phyloP scores from a whole-genome alignment of 2,888 invertebrate species.

The Nysson spinosus region DNA sequence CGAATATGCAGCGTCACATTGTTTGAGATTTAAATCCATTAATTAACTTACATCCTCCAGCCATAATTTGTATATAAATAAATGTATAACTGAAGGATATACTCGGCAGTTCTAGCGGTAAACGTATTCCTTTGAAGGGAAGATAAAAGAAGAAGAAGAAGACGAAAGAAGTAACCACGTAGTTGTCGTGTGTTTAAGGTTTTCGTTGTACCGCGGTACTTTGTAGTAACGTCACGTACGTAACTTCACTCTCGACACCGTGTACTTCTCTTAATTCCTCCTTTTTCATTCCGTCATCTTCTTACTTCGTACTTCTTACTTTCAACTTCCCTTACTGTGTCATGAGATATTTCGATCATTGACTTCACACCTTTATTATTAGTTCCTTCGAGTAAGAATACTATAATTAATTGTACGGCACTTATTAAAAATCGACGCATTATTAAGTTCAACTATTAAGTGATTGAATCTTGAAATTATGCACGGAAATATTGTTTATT shows the following conservation, averaged over 20 bases:
- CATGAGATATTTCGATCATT: no score
- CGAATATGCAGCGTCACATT: no score
- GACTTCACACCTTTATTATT: no score
- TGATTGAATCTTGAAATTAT: no score
- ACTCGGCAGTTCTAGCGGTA: conserved; percentile 22
- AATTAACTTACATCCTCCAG: no score
- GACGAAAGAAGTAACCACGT: conserved; percentile 6
- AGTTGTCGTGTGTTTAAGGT: conserved; percentile 5
- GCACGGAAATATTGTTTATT: no score
- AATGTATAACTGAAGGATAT: conserved; percentile 8
- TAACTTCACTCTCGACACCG: conserved; percentile 38
- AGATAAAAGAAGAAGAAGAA: conserved; percentile 9
- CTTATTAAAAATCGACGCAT: no score
- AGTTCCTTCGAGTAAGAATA: no score
- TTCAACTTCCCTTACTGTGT: not conserved
- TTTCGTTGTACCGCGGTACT: conserved; percentile 17
- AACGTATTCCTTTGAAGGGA: conserved; percentile 17
- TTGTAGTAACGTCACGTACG: conserved; percentile 60
- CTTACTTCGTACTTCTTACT: not conserved
- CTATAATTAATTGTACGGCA: no score
- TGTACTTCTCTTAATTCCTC: conserved; percentile 41
- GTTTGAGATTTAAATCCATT: no score
- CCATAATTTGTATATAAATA: no score
- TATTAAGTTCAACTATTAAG: no score
- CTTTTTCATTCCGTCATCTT: conserved; percentile 35